phyloP scores from a whole-genome alignment of 2,888 invertebrate species.

The Athalia cordata region DNA sequence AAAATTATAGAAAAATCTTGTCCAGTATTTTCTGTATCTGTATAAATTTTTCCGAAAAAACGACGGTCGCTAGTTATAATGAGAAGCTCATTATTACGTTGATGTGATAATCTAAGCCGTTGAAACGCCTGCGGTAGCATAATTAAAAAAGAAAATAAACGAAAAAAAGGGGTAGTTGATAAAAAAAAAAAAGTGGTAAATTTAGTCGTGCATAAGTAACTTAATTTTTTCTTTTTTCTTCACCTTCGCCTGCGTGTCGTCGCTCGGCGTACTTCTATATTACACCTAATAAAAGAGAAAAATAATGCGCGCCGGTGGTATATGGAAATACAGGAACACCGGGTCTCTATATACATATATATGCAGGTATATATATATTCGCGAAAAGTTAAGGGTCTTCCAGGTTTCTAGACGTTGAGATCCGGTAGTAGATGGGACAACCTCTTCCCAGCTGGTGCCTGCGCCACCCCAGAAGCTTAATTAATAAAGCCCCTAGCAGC shows the following conservation, averaged over 20 bases:
- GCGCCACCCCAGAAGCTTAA: conserved; percentile 52
- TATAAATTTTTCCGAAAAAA: too few species aligned
- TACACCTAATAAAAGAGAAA: background rate
- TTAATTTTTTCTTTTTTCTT: background rate
- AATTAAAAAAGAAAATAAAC: too few species aligned
- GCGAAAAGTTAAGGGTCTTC: conserved; percentile 26
- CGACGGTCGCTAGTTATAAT: too few species aligned
- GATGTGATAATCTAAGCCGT: background rate
- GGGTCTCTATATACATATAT: background rate
- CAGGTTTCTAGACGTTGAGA: conserved; percentile 27
- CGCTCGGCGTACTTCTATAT: background rate
- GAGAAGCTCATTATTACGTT: too few species aligned
- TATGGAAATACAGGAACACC: conserved; percentile 6
- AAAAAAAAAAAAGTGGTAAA: background rate
- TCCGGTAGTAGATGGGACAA: conserved; percentile 32
- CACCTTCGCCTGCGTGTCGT: too few species aligned
- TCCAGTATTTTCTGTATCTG: background rate
- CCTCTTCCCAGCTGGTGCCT: conserved; percentile 47
- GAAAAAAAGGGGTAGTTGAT: background rate
- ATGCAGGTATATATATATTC: background rate
- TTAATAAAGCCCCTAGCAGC: conserved; percentile 48
- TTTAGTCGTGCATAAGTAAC: background rate
- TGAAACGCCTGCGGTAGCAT: conserved; percentile 10
- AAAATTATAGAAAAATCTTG: background rate
- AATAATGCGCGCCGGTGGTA: conserved; percentile 1